These are phyloP conservation scores for Macrobrachium rosenbergii DNA, from an alignment of 1,140 invertebrate genomes.

Conservation along the genomic window DNA sequence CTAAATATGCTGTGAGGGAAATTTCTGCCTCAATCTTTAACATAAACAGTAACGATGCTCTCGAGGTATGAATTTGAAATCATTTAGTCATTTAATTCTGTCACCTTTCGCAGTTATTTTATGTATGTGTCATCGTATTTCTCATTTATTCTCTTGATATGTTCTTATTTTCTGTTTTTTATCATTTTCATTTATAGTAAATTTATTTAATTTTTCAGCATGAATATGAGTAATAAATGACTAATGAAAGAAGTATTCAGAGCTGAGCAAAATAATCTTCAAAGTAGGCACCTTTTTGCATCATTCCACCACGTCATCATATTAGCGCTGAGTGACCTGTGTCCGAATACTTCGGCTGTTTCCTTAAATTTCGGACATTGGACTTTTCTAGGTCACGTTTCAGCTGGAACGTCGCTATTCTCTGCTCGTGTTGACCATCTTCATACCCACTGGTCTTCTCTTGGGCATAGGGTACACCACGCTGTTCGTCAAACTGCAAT, in stretches of 20 bases:
- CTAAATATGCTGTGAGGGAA: conserved; percentile 31
- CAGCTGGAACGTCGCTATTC: conserved; percentile 39
- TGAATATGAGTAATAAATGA: no score
- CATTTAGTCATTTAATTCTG: no score
- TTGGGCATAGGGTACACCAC: conserved; percentile 44
- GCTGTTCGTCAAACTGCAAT: conserved; percentile 35
- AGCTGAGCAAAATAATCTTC: no score
- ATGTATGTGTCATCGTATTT: no score
- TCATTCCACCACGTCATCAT: background rate
- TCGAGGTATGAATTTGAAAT: background rate
- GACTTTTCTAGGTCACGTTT: conserved; percentile 13
- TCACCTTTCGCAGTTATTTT: no score
- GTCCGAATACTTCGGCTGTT: background rate
- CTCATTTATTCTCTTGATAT: no score
- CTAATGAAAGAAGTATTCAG: no score
- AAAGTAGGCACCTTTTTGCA: background rate
- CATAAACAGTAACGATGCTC: background rate
- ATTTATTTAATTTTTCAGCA: no score
- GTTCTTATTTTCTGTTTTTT: no score
- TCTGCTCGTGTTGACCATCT: conserved; percentile 48
- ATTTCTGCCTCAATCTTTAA: background rate
- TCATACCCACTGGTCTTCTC: conserved; percentile 39
- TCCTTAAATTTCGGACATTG: background rate
- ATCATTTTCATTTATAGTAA: no score
- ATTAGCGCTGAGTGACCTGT: background rate